These are phyloP conservation scores for Drosophila parabipectinata DNA, from an alignment of 1,140 invertebrate species.

Conservation along the genomic window DNA sequence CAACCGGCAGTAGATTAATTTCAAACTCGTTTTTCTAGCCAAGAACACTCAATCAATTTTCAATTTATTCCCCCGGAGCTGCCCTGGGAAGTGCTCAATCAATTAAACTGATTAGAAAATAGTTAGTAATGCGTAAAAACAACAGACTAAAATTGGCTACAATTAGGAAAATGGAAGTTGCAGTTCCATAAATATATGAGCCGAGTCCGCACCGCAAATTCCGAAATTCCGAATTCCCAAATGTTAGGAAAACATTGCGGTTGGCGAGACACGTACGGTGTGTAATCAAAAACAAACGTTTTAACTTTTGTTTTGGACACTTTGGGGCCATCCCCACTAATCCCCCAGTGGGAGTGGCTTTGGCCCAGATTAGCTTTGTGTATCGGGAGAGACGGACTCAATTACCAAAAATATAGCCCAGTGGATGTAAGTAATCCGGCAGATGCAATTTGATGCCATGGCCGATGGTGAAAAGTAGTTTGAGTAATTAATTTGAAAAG, in stretches of 20 bases:
- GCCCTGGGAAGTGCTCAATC: constrained; percentile 18
- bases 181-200: constrained; percentile 28
- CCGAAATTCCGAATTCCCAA: constrained; percentile 3
- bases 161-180: constrained; percentile 37
- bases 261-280: constrained; percentile 12
- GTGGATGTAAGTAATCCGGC: constrained; percentile 35
- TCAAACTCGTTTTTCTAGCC: not conserved
- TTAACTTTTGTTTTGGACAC: constrained; percentile 45
- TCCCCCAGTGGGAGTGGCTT: constrained; percentile 25
- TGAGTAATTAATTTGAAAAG: constrained; percentile 66
- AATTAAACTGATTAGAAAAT: constrained; percentile 67
- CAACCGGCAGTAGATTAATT: not conserved
- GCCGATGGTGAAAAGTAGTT: constrained; percentile 27
- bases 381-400: constrained; percentile 12
- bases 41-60: constrained; percentile 21
- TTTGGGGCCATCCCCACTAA: constrained; percentile 28
- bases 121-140: constrained; percentile 4
- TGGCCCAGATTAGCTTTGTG: constrained; percentile 53
- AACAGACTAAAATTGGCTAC: constrained; percentile 15
- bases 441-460: constrained; percentile 39
- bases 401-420: constrained; percentile 47
- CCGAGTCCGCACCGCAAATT: constrained; percentile 14
- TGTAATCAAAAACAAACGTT: constrained; percentile 48
- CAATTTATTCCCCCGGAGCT: not conserved
- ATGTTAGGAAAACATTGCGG: constrained; percentile 18